Percentiles rank a stretch among this genome's conserved stretches.
phyloP scores from a whole-genome alignment of 2,888 invertebrate species.

The Cheilosia vulpina region DNA sequence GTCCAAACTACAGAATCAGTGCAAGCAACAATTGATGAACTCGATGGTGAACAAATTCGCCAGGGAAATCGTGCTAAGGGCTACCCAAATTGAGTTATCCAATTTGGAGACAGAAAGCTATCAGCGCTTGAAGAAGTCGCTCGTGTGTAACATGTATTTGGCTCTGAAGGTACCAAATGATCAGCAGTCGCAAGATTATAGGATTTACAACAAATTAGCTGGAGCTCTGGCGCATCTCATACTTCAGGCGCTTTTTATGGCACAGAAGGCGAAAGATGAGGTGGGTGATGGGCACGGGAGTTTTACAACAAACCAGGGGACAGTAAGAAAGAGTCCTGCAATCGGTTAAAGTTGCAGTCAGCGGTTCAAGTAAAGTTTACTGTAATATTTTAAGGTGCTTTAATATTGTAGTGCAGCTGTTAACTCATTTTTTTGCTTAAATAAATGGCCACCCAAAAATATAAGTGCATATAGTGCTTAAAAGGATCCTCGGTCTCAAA shows the following conservation, averaged over 20 bases:
- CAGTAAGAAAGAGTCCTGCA: constrained; percentile 24
- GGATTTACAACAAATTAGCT: constrained; percentile 54
- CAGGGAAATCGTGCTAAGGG: constrained; percentile 25
- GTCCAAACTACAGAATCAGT: constrained; percentile 52
- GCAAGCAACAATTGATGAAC: constrained; percentile 58
- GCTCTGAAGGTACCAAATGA: constrained; percentile 35
- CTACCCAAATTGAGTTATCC: neutral
- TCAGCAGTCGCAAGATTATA: constrained; percentile 26
- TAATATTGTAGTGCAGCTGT: no score
- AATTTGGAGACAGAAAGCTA: constrained; percentile 47
- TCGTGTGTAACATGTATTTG: constrained; percentile 59
- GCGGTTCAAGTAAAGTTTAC: constrained; percentile 46
- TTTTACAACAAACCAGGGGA: no score
- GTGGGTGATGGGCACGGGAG: neutral
- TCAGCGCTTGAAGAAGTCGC: constrained; percentile 48
- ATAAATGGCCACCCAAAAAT: no score
- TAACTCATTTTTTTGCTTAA: no score
- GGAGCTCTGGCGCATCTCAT: constrained; percentile 48
- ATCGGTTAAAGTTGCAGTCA: constrained; percentile 23
- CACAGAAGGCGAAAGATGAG: constrained; percentile 15
- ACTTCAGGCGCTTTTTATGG: constrained; percentile 51
- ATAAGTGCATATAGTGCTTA: no score
- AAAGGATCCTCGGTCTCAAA: no score
- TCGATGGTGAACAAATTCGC: constrained; percentile 53
- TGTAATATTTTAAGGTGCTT: neutral